Percentiles rank a stretch among this genome's conserved stretches.
Conservation (phyloP, 92 coral and sea anemone species). For the Siderastrea radians region DNA sequence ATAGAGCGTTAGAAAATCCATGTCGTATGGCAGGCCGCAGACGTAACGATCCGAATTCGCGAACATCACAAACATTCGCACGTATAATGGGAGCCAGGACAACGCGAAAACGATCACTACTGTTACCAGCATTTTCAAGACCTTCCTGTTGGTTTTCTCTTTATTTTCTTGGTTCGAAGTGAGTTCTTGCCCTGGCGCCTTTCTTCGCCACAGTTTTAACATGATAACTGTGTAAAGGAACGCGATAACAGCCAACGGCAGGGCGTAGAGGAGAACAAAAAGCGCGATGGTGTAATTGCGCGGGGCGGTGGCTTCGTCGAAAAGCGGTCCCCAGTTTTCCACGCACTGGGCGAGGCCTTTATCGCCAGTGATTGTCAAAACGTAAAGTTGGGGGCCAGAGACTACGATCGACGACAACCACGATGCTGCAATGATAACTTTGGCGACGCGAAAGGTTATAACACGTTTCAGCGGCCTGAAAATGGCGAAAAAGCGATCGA, state of each 20-base stretch:
- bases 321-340: constrained; percentile 75
- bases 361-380: constrained; percentile 26
- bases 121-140: constrained; percentile 78
- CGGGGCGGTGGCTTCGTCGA: constrained; percentile 63
- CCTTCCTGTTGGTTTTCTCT: constrained; percentile 73
- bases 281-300: constrained; percentile 75
- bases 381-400: constrained; percentile 75
- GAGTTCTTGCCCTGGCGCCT: constrained; percentile 73
- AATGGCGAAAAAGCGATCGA: constrained; percentile 85
- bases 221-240: constrained; percentile 69
- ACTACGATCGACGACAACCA: constrained; percentile 71
- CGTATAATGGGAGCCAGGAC: constrained; percentile 86
- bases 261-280: constrained; percentile 69
- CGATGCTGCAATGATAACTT: constrained; percentile 47
- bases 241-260: constrained; percentile 67
- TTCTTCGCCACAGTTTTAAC: constrained; percentile 73
- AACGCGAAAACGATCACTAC: constrained; percentile 84
- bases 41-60: constrained; percentile 48
- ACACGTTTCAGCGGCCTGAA: constrained; percentile 73
- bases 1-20: constrained; percentile 76
- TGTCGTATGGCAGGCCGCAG: constrained; percentile 84
- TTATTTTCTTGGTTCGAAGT: constrained; percentile 59
- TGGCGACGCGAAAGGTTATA: constrained; percentile 73
- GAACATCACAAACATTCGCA: constrained; percentile 81
- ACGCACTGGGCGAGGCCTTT: constrained; percentile 62